Percentiles rank a stretch among this genome's conserved stretches.
Evolutionary conservation across 2,888 invertebrate species (phyloP).

Genomic region (Lasioglossum pauxillum): DNA sequence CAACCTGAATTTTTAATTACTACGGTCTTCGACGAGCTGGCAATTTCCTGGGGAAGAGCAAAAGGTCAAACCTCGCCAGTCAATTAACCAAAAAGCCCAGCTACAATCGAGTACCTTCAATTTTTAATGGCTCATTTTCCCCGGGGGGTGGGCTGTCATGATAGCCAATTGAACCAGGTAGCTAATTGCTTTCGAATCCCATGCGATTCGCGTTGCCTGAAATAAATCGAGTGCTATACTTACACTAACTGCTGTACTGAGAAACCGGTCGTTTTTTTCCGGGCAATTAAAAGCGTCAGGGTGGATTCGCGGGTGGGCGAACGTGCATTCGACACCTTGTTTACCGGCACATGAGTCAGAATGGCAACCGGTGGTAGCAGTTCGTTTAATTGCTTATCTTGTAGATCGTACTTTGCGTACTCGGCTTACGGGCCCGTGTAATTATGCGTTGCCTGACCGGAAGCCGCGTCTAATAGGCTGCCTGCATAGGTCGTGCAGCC

Average conservation of each 20-base stretch:
- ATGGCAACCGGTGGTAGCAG: neutral
- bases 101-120: neutral
- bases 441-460: conserved; percentile 80
- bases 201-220: neutral
- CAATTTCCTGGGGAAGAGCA: neutral
- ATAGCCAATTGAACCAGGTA: neutral
- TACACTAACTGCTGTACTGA: neutral
- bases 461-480: conserved; percentile 66
- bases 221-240: neutral
- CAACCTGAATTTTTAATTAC: neutral
- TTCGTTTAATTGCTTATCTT: conserved; percentile 55
- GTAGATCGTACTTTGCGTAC: conserved; percentile 43
- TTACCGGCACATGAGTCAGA: conserved; percentile 50
- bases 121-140: neutral
- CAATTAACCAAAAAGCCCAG: neutral
- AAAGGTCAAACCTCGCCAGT: neutral
- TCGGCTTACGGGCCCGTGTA: conserved; percentile 66
- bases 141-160: too few relatives aligned
- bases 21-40: neutral
- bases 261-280: neutral
- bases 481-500: conserved; percentile 39
- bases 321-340: conserved; percentile 49
- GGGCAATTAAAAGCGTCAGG: neutral
- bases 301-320: conserved; percentile 7
- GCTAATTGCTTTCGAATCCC: neutral